These are phyloP conservation scores for Beroe forskalii DNA, from an alignment of 37 sponge, comb jelly and placozoan species.

Conservation along the genomic window DNA sequence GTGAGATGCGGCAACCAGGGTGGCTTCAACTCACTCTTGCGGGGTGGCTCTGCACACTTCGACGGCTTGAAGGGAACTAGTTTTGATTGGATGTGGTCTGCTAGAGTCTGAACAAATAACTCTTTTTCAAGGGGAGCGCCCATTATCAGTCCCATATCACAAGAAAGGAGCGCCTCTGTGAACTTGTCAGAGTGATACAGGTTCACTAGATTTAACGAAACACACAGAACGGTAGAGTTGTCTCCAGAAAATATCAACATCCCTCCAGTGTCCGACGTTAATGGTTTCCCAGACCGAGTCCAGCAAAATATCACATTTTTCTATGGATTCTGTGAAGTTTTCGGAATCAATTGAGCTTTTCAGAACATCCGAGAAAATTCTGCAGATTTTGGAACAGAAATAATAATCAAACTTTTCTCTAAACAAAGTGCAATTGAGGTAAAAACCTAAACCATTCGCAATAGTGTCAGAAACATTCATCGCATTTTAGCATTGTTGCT, in stretches of 20 bases:
- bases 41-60: too few species aligned
- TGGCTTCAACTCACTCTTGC: neutral
- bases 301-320: constrained; percentile 36
- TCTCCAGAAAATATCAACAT: constrained; percentile 80
- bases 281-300: constrained; percentile 87
- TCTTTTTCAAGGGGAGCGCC: constrained; percentile 81
- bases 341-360: neutral
- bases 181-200: neutral
- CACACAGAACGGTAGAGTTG: constrained; percentile 70
- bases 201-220: constrained; percentile 68
- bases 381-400: neutral
- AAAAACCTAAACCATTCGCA: neutral
- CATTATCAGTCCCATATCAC: constrained; percentile 88
- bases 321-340: neutral
- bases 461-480: too few species aligned
- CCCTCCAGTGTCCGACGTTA: constrained; percentile 86
- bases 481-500: too few species aligned
- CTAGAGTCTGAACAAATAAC: constrained; percentile 3
- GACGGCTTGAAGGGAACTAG: neutral
- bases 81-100: neutral
- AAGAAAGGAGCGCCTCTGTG: constrained; percentile 67
- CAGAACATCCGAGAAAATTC: neutral
- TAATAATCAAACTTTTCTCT: neutral
- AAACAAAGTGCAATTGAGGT: neutral
- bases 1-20: neutral